phyloP scores from a whole-genome alignment of 2,888 invertebrate species.

The Ganaspis brasiliensis region DNA sequence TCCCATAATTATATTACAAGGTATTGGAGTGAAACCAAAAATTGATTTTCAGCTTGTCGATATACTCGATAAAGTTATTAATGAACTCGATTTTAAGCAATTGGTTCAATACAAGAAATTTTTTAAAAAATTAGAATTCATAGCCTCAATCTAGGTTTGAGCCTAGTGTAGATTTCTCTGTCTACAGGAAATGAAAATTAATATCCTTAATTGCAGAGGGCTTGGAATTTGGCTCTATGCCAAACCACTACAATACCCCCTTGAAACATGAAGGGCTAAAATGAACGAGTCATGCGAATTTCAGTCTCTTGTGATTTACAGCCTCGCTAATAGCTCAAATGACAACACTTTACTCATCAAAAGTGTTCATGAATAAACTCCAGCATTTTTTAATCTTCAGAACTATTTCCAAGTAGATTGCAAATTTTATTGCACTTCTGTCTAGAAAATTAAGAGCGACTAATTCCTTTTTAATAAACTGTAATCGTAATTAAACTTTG shows the following conservation, averaged over 20 bases:
- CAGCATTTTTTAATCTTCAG: neutral
- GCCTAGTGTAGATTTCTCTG: conserved; percentile 11
- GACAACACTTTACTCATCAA: conserved; percentile 28
- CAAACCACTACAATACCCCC: conserved; percentile 39
- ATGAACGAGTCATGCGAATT: conserved; percentile 37
- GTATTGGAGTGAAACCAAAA: neutral
- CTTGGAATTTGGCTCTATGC: conserved; percentile 36
- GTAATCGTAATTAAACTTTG: too few species aligned
- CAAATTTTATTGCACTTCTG: too few species aligned
- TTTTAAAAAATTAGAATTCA: conserved; percentile 22
- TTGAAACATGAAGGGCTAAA: conserved; percentile 29
- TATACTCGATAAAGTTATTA: neutral
- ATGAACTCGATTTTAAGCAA: neutral
- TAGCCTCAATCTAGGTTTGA: neutral
- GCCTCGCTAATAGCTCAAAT: conserved; percentile 14
- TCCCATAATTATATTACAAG: too few species aligned
- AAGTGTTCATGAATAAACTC: conserved; percentile 13
- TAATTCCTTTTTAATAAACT: too few species aligned
- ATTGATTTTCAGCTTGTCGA: too few species aligned
- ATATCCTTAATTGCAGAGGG: conserved; percentile 41
- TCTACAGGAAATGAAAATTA: conserved; percentile 41
- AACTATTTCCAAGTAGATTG: too few species aligned
- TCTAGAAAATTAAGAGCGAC: too few species aligned
- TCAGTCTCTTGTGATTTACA: conserved; percentile 35
- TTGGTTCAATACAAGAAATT: neutral